Conservation (phyloP, 1,140 invertebrate species). For the Rhopalosiphum maidis region DNA sequence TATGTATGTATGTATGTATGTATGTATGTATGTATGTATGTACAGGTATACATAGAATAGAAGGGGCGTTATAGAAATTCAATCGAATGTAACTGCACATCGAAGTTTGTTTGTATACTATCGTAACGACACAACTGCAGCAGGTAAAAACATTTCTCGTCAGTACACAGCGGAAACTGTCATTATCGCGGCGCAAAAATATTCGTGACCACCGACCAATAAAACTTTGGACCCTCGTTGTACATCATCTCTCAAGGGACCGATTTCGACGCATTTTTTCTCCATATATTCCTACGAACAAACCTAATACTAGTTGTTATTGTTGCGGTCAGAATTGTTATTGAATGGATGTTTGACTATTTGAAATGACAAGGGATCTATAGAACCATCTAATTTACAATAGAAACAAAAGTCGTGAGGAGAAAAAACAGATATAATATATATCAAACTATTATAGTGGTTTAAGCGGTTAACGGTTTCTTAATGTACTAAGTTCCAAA, state of each 20-base stretch:
- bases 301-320: conserved; percentile 16
- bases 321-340: not conserved
- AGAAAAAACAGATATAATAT: not conserved
- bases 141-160: conserved; percentile 35
- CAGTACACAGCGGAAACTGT: not conserved
- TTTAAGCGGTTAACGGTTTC: not conserved
- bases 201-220: not conserved
- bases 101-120: conserved; percentile 15
- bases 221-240: not conserved
- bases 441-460: not conserved
- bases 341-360: not conserved
- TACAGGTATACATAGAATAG: not conserved
- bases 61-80: conserved; percentile 41
- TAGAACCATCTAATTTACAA: not conserved
- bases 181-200: not conserved
- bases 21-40: not conserved
- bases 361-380: not conserved
- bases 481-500: not conserved
- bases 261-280: conserved; percentile 5
- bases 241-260: conserved; percentile 9
- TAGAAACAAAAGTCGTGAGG: not conserved
- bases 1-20: too few relatives aligned
- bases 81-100: conserved; percentile 41
- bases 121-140: not conserved
- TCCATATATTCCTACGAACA: not conserved